phyloP scores from a whole-genome alignment of 2,113 vertebrate species.

The Pitta sordida region DNA sequence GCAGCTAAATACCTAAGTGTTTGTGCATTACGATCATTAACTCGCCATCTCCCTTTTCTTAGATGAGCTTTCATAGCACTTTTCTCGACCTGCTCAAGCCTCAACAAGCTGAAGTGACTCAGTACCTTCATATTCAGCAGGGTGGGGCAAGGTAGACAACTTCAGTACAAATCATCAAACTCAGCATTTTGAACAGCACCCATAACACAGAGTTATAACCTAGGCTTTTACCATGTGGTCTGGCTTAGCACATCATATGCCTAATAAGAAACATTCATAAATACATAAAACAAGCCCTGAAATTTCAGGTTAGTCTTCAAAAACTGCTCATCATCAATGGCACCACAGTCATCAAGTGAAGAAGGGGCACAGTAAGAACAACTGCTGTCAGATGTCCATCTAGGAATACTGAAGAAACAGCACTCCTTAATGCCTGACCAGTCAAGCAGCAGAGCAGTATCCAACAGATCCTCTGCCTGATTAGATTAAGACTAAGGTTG shows the following conservation, averaged over 20 bases:
- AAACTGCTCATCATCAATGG: not conserved
- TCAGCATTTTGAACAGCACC: not conserved
- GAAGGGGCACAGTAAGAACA: not conserved
- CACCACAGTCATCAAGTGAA: not conserved
- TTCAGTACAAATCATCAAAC: not conserved
- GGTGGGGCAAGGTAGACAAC: slow-evolving; percentile 4
- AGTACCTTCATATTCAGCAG: not conserved
- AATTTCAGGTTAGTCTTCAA: not conserved
- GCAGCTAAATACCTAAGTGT: not conserved
- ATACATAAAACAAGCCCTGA: fast-evolving
- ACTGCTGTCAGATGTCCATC: not conserved
- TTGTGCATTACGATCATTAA: not conserved
- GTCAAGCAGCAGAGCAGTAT: not conserved
- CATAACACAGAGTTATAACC: not conserved
- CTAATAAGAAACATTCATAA: not conserved
- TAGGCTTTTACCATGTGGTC: no score
- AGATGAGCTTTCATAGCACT: not conserved
- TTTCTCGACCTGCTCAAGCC: slow-evolving; percentile 15
- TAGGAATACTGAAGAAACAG: not conserved
- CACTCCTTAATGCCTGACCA: not conserved
- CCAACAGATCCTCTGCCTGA: not conserved
- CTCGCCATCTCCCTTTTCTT: not conserved
- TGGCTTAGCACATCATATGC: no score
- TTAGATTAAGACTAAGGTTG: not conserved
- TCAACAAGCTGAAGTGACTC: slow-evolving; percentile 11